Evolutionary conservation across 2,888 invertebrate genomes (phyloP).

Genomic region (Ornithoptera priamus): DNA sequence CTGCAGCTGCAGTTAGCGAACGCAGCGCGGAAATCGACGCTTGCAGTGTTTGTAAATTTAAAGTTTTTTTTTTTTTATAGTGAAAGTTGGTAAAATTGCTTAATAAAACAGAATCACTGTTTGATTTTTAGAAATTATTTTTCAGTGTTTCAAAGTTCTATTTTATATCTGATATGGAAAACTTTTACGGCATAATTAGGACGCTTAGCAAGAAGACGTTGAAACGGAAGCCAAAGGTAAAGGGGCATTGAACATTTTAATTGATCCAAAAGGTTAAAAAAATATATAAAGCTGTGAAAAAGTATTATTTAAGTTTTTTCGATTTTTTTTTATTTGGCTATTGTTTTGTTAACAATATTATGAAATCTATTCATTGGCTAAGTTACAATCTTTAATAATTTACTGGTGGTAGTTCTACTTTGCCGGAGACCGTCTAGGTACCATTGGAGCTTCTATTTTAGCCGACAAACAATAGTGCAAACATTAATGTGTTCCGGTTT

Average conservation of each 20-base stretch:
- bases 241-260: background rate
- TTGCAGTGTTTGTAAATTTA: background rate
- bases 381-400: no score
- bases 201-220: constrained; percentile 72
- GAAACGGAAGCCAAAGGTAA: constrained; percentile 69
- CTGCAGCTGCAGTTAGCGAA: constrained; percentile 63
- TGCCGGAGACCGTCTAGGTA: no score
- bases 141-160: background rate
- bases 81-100: constrained; percentile 14
- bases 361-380: no score
- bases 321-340: no score
- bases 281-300: no score
- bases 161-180: constrained; percentile 53
- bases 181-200: constrained; percentile 68
- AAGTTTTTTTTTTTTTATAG: constrained; percentile 19
- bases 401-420: no score
- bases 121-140: constrained; percentile 6
- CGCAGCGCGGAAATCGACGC: constrained; percentile 52
- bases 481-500: no score
- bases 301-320: no score
- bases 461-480: no score
- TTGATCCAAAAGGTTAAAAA: no score
- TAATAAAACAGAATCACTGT: background rate
- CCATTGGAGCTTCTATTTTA: no score
- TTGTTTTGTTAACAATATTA: no score